Evolutionary conservation across 2,113 vertebrate species (phyloP).

Genomic region (Tenebrosternarchus preto): DNA sequence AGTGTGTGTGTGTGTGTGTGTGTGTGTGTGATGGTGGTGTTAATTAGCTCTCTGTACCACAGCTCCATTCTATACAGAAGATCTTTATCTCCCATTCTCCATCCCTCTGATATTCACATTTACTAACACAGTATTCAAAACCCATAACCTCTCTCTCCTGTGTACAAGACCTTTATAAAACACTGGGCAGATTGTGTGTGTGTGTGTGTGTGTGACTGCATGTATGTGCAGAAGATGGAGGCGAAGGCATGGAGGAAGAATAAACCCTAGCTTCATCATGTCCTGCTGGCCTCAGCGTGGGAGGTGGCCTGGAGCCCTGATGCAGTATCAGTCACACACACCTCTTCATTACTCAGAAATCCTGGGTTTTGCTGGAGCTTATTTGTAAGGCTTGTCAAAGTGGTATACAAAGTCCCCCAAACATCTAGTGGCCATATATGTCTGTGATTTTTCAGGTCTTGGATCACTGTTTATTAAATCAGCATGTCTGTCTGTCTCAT

Average conservation of each 20-base stretch:
- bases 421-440: background rate
- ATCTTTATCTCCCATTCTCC: too few relatives aligned
- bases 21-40: background rate
- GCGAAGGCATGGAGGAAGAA: too few relatives aligned
- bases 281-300: background rate
- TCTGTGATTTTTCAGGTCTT: background rate
- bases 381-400: background rate
- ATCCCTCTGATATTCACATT: too few relatives aligned
- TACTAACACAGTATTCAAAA: too few relatives aligned
- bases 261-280: too few relatives aligned
- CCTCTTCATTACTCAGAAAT: slow-evolving; percentile 11
- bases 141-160: background rate
- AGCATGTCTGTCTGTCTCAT: background rate
- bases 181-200: too few relatives aligned
- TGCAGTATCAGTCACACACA: background rate
- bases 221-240: too few relatives aligned
- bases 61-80: slow-evolving; percentile 2
- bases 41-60: slow-evolving; percentile 27
- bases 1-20: background rate
- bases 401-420: background rate
- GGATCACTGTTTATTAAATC: too few relatives aligned
- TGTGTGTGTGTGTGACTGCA: too few relatives aligned
- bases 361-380: background rate
- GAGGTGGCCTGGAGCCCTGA: background rate
- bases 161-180: too few relatives aligned